phyloP scores from a whole-genome alignment of 2,113 vertebrate genomes.

The Alethe castanea region DNA sequence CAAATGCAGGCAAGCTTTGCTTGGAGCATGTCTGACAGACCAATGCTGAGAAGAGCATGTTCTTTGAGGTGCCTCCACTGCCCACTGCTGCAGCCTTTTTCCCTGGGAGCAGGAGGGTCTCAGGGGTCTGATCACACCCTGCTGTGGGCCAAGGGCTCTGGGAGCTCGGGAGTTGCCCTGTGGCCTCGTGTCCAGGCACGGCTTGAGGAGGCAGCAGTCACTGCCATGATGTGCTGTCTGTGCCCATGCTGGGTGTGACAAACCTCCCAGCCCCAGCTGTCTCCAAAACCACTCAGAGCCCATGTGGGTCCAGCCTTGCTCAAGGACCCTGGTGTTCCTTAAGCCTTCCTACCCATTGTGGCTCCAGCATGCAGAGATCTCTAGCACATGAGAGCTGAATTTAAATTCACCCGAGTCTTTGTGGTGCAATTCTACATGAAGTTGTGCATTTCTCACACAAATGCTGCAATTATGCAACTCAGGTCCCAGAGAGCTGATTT shows the following conservation, averaged over 20 bases:
- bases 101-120: not conserved
- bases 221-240: fast-evolving
- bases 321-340: fast-evolving
- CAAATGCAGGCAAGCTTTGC: not conserved
- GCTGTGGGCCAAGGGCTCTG: not conserved
- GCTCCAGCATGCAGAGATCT: not conserved
- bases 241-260: not conserved
- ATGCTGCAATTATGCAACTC: not conserved
- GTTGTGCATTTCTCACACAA: not conserved
- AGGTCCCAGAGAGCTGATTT: not conserved
- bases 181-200: not conserved
- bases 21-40: not conserved
- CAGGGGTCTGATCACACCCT: not conserved
- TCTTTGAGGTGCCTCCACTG: not conserved
- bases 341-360: not conserved
- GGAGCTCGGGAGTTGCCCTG: not conserved
- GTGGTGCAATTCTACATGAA: not conserved
- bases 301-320: not conserved
- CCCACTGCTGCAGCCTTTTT: not conserved
- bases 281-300: not conserved
- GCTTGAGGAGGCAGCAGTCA: not conserved
- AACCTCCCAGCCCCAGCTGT: not conserved
- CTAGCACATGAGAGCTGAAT: not conserved
- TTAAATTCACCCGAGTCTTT: not conserved
- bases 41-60: not conserved